Conservation (phyloP, 2,888 invertebrate genomes). For the Xestoiulus laeticollis region DNA sequence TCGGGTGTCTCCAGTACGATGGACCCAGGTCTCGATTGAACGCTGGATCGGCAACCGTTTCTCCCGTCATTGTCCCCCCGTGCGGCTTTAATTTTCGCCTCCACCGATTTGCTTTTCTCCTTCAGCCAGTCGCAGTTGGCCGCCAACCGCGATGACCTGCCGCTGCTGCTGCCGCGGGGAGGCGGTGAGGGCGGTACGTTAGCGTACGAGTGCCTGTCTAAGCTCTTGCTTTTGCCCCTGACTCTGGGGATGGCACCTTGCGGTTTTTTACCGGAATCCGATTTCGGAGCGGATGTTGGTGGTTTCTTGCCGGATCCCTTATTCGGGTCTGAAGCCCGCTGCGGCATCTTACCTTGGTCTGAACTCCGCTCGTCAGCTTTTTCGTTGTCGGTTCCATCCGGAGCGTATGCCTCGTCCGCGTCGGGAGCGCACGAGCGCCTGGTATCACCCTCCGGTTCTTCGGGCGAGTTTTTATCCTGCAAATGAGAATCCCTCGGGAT, state of each 20-base stretch:
- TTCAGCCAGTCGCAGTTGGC: conserved; percentile 51
- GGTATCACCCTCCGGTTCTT: background rate
- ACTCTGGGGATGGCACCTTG: background rate
- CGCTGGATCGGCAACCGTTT: background rate
- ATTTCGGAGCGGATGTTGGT: background rate
- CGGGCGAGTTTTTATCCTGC: background rate
- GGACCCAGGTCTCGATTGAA: background rate
- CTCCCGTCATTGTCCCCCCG: background rate
- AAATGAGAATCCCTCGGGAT: background rate
- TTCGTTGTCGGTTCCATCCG: background rate
- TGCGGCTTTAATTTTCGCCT: conserved; percentile 51
- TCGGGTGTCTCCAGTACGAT: background rate
- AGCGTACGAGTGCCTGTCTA: background rate
- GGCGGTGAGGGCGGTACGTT: conserved; percentile 48
- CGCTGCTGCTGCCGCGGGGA: conserved; percentile 31
- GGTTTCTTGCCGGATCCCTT: background rate
- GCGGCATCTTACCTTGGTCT: background rate
- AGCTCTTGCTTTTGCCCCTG: background rate
- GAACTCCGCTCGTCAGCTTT: background rate
- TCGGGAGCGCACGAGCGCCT: background rate
- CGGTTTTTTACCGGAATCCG: background rate
- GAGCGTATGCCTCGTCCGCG: background rate
- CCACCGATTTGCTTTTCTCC: conserved; percentile 51
- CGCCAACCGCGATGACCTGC: conserved; percentile 48
- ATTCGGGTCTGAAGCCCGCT: background rate